Evolutionary conservation across 2,888 invertebrate species (phyloP), one percentile per base, ranked within the genome.

Genomic region (Micoletzkya japonica): DNA sequence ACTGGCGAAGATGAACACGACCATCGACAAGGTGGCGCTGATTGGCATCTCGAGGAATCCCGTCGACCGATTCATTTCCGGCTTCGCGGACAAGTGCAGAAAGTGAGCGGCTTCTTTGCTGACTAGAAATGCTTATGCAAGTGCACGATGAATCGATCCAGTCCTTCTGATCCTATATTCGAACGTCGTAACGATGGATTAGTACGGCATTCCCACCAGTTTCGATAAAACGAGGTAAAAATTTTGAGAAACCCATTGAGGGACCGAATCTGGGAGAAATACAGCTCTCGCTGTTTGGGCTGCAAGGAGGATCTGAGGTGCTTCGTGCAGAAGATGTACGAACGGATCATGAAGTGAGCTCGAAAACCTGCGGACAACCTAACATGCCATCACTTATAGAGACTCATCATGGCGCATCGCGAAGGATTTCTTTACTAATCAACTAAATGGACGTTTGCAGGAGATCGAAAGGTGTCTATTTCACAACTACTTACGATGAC

Each of bases 61-160:
- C 1, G 52, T 74, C 14, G 71, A 74, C 37, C 59, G 74, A 34
- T 74, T 74, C 52, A 59, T 74, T 2, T 67, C 67, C n/a, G 74
- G 73, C 1, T 74, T 61, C 37, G 73, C 74, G 1, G 71, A 74
- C 57, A 74, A 74, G 26, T 74, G 74, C 39, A 30, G 74, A 34
- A 70, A 57, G 70, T 70, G 20, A 24, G 32, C 10, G 54, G 1
- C 7, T 24, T 1, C n/a, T 60, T n/a, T 39, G 26, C 28, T 10
- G 6, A 37, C 1, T n/a, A n/a, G n/a, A n/a, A n/a, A n/a, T n/a
- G n/a, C n/a, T n/a, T n/a, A n/a, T n/a, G n/a, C n/a, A n/a, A n/a
- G n/a, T n/a, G n/a, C n/a, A n/a, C n/a, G n/a, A n/a, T n/a, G n/a
- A n/a, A n/a, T n/a, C n/a, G n/a, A n/a, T n/a, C n/a, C n/a, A n/a